Evolutionary conservation across 1,140 invertebrate genomes (phyloP).

Genomic region (Drosophila ficusphila): DNA sequence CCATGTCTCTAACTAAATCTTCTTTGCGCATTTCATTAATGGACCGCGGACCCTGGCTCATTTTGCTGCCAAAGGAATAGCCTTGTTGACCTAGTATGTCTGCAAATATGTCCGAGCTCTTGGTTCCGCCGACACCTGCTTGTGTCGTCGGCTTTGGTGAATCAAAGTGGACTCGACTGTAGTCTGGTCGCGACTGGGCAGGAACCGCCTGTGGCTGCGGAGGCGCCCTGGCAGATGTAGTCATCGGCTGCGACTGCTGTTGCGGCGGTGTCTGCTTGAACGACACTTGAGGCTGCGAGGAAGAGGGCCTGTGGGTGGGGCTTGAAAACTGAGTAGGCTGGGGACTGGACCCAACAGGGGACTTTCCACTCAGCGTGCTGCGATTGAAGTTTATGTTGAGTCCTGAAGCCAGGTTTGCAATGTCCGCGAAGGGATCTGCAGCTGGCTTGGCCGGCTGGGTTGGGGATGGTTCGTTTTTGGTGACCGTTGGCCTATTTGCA

Average conservation of each 20-base stretch:
- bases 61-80: constrained; percentile 92
- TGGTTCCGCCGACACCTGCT: constrained; percentile 74
- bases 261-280: constrained; percentile 34
- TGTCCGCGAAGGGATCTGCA: constrained; percentile 86
- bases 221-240: constrained; percentile 26
- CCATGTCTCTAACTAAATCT: constrained; percentile 93
- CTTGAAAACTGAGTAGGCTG: constrained; percentile 84
- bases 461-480: constrained; percentile 61
- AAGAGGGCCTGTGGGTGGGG: constrained; percentile 77
- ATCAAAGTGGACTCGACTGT: constrained; percentile 89
- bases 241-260: constrained; percentile 11
- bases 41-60: constrained; percentile 91
- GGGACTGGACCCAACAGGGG: constrained; percentile 71
- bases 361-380: constrained; percentile 65
- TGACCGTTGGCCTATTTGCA: constrained; percentile 63
- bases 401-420: constrained; percentile 84
- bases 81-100: constrained; percentile 95
- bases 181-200: constrained; percentile 84
- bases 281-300: constrained; percentile 37
- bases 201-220: constrained; percentile 9
- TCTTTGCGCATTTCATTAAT: constrained; percentile 97
- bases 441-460: constrained; percentile 56
- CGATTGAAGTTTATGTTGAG: constrained; percentile 80
- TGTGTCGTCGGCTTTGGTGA: constrained; percentile 78
- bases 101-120: constrained; percentile 91